A percentile compares a stretch with the other conserved stretches of the same genome.
These are phyloP conservation scores for Cephus nigrinus DNA, from an alignment of 2,888 invertebrate genomes.

Conservation along the genomic window DNA sequence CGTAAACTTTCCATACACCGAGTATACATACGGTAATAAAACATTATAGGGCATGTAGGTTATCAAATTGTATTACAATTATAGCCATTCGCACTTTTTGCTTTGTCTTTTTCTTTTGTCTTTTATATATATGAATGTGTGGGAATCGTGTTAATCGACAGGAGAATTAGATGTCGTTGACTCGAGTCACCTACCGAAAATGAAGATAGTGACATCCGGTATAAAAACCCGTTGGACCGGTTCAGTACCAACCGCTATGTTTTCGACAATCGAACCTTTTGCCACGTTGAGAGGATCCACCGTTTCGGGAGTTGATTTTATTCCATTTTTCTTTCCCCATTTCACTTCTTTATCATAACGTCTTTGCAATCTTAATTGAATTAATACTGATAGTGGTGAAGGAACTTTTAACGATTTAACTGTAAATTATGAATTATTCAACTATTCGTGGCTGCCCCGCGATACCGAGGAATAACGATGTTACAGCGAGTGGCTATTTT, in stretches of 20 bases:
- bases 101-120: background rate
- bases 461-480: background rate
- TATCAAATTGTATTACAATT: background rate
- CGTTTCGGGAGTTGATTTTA: background rate
- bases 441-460: background rate
- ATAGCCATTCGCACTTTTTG: background rate
- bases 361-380: background rate
- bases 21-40: background rate
- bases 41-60: background rate
- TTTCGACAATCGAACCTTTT: background rate
- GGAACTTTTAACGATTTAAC: slow-evolving; percentile 6
- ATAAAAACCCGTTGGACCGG: slow-evolving; percentile 1
- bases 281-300: background rate
- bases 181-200: slow-evolving; percentile 6
- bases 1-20: background rate
- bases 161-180: background rate
- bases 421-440: slow-evolving; percentile 12
- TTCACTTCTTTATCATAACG: background rate
- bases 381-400: background rate
- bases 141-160: background rate
- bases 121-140: background rate
- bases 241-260: background rate
- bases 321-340: background rate
- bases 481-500: background rate
- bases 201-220: slow-evolving; percentile 5